These are phyloP conservation scores for Drosophila pachea DNA, from an alignment of 1,140 invertebrate genomes.

Conservation along the genomic window DNA sequence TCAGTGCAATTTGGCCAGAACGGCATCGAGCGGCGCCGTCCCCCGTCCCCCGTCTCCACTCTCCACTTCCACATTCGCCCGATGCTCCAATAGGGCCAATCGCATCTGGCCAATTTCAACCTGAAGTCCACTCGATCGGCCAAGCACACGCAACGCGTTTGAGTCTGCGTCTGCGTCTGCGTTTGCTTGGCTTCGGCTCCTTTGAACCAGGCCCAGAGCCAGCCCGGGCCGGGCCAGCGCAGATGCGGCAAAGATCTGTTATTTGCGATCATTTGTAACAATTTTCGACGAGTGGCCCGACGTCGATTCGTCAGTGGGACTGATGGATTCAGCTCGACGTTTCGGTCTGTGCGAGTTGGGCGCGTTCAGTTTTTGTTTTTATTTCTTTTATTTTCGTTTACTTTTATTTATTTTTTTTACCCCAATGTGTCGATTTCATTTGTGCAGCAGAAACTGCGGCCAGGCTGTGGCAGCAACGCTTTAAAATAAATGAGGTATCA, in stretches of 20 bases:
- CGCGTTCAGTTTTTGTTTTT: slow-evolving; percentile 32
- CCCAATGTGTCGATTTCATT: slow-evolving; percentile 75
- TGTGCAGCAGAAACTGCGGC: slow-evolving; percentile 46
- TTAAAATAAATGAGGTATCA: slow-evolving; percentile 79
- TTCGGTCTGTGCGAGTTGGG: slow-evolving; percentile 19
- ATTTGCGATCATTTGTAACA: slow-evolving; percentile 79
- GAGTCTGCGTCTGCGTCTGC: slow-evolving; percentile 18
- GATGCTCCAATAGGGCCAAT: slow-evolving; percentile 28
- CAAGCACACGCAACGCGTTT: slow-evolving; percentile 43
- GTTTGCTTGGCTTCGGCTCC: slow-evolving; percentile 55
- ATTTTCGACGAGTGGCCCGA: slow-evolving; percentile 69
- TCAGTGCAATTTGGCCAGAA: slow-evolving; percentile 71
- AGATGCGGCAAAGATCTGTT: slow-evolving; percentile 78
- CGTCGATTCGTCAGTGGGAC: slow-evolving; percentile 51
- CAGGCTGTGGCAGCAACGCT: slow-evolving; percentile 48
- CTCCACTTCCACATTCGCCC: slow-evolving; percentile 5
- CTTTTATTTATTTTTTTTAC: slow-evolving; percentile 33
- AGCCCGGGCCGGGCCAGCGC: no score
- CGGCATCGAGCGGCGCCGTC: slow-evolving; percentile 56
- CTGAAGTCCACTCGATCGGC: slow-evolving; percentile 44
- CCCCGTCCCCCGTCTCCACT: slow-evolving; percentile 14
- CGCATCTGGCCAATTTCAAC: slow-evolving; percentile 33
- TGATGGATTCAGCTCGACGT: slow-evolving; percentile 50
- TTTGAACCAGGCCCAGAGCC: slow-evolving; percentile 42
- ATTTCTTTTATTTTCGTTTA: slow-evolving; percentile 43